These are phyloP conservation scores for Myiopsitta monachus DNA, from an alignment of 2,113 vertebrate species.

Conservation along the genomic window DNA sequence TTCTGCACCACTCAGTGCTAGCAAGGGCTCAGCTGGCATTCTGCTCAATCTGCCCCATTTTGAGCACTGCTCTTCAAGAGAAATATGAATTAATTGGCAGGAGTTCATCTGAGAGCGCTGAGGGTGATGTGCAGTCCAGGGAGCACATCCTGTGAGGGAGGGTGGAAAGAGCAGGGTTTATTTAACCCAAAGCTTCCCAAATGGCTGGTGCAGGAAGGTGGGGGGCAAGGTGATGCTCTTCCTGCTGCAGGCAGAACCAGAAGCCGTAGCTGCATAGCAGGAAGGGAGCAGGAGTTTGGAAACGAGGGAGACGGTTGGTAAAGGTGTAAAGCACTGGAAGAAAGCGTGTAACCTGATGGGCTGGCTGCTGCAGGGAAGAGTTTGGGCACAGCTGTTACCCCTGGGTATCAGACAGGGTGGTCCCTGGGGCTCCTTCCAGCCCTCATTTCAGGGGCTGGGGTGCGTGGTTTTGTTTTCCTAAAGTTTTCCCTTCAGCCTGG, in stretches of 20 bases:
- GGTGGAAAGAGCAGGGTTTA: neutral
- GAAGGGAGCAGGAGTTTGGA: neutral
- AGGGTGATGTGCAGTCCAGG: neutral
- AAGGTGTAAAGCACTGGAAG: neutral
- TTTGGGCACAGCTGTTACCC: neutral
- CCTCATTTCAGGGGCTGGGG: neutral
- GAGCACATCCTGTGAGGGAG: accelerated
- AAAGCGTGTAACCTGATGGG: accelerated
- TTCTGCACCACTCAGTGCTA: neutral
- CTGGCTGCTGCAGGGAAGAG: accelerated
- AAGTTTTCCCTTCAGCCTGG: neutral
- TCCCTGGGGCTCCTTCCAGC: neutral
- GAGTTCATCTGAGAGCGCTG: neutral
- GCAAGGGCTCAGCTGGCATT: neutral
- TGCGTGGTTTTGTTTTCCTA: neutral
- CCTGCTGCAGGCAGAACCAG: neutral
- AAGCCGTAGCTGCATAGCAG: neutral
- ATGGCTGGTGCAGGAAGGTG: neutral
- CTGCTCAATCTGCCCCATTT: neutral
- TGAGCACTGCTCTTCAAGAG: neutral
- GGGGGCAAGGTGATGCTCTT: accelerated
- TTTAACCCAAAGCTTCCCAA: neutral
- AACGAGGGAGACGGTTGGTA: neutral
- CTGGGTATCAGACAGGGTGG: neutral
- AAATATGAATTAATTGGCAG: neutral